Conservation (phyloP, 2,888 invertebrate genomes). For the Azorinus chamasolen region DNA sequence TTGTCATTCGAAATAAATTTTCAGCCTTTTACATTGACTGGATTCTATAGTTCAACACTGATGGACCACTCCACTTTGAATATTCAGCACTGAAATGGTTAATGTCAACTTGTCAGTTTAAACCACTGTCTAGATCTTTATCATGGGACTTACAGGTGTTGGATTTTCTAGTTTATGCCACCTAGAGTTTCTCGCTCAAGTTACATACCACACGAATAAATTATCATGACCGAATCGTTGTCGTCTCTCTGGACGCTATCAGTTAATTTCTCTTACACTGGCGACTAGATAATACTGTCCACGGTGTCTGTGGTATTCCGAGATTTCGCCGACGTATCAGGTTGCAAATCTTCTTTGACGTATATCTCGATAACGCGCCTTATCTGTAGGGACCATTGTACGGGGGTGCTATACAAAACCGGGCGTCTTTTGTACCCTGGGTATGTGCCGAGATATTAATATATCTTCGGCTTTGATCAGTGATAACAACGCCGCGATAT, state of each 20-base stretch:
- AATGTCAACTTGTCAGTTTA: no score
- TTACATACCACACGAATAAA: constrained; percentile 9
- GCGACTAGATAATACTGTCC: neutral
- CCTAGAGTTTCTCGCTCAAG: constrained; percentile 4
- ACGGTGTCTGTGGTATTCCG: neutral
- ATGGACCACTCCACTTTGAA: no score
- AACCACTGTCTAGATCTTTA: neutral
- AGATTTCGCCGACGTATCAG: constrained; percentile 6
- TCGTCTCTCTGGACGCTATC: constrained; percentile 7
- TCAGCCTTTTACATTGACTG: no score
- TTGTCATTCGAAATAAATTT: no score
- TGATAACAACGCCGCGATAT: constrained; percentile 2
- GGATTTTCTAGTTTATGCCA: constrained; percentile 5
- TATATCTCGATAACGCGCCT: neutral
- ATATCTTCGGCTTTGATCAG: neutral
- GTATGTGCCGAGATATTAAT: neutral
- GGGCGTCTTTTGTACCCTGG: constrained; percentile 3
- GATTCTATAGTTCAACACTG: no score
- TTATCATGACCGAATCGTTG: constrained; percentile 2
- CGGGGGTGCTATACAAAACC: neutral
- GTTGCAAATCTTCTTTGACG: constrained; percentile 11
- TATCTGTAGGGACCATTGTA: constrained; percentile 3
- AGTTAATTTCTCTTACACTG: neutral
- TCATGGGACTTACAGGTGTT: constrained; percentile 5
- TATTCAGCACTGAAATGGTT: no score